Percentiles rank a stretch among this genome's conserved stretches.
phyloP scores from a whole-genome alignment of 2,888 invertebrate genomes.

The Aspidapion aeneum region DNA sequence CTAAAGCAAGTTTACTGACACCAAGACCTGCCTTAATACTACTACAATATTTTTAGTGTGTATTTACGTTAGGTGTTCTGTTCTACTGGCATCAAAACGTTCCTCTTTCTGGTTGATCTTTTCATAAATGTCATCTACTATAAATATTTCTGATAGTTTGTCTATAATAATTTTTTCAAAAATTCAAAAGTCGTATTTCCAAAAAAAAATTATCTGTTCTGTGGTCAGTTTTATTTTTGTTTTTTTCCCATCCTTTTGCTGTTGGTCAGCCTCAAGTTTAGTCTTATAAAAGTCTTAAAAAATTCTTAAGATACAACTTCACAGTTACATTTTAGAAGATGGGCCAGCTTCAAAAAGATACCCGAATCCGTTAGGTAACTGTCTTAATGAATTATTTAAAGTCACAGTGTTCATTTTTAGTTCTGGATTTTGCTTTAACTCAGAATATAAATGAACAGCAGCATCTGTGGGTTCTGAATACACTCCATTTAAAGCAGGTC shows the following conservation, averaged over 20 bases:
- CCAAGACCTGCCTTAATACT: constrained; percentile 26
- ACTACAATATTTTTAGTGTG: constrained; percentile 55
- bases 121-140: constrained; percentile 63
- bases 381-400: constrained; percentile 54
- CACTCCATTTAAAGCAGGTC: constrained; percentile 48
- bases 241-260: constrained; percentile 58
- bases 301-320: too few species aligned
- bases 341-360: constrained; percentile 30
- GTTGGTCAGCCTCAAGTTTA: too few species aligned
- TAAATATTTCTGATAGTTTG: constrained; percentile 69
- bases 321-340: constrained; percentile 29
- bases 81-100: constrained; percentile 47
- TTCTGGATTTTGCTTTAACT: constrained; percentile 49
- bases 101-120: constrained; percentile 50
- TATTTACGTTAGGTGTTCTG: constrained; percentile 58
- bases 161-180: constrained; percentile 68
- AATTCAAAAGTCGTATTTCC: constrained; percentile 73
- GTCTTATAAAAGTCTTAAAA: too few species aligned
- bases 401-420: constrained; percentile 31
- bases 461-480: constrained; percentile 57
- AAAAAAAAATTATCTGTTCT: too few species aligned
- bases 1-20: constrained; percentile 37
- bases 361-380: constrained; percentile 63
- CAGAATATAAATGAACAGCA: constrained; percentile 54
- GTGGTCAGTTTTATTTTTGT: too few species aligned